Conservation (phyloP, 2,797 vertebrate species). For the Rhinoraja longicauda region DNA sequence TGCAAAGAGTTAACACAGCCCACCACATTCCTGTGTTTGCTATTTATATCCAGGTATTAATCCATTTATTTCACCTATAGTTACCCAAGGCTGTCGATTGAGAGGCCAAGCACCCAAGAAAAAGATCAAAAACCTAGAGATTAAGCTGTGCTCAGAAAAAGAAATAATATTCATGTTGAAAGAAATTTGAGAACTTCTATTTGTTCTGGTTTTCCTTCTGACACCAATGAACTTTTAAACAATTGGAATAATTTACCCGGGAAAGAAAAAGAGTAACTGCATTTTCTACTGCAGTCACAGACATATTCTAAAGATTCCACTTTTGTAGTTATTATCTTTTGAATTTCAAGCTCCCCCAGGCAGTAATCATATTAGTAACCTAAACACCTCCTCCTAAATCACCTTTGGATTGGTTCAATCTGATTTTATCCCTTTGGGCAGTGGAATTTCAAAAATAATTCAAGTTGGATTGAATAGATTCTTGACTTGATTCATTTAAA, state of each 20-base stretch:
- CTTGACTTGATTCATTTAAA: background rate
- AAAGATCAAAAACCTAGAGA: background rate
- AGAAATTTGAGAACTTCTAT: background rate
- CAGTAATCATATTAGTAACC: background rate
- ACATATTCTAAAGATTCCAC: background rate
- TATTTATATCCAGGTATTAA: background rate
- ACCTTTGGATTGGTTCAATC: slow-evolving; percentile 16
- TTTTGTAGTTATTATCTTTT: background rate
- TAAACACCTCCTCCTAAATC: background rate
- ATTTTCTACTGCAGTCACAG: background rate
- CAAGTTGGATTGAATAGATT: background rate
- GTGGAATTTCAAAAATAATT: background rate
- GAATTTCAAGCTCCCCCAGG: background rate
- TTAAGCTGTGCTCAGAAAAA: background rate
- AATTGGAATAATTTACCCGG: background rate
- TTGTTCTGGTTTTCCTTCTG: background rate
- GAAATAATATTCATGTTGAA: background rate
- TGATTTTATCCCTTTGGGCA: background rate
- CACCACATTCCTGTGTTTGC: background rate
- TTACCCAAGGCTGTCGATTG: background rate
- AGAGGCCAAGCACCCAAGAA: background rate
- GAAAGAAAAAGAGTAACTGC: background rate
- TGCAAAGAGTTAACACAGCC: background rate
- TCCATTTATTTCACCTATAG: background rate
- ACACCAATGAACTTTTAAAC: background rate